Evolutionary conservation across 37 sponge, comb jelly and placozoan genomes (phyloP).

Genomic region (Spongia lamella): DNA sequence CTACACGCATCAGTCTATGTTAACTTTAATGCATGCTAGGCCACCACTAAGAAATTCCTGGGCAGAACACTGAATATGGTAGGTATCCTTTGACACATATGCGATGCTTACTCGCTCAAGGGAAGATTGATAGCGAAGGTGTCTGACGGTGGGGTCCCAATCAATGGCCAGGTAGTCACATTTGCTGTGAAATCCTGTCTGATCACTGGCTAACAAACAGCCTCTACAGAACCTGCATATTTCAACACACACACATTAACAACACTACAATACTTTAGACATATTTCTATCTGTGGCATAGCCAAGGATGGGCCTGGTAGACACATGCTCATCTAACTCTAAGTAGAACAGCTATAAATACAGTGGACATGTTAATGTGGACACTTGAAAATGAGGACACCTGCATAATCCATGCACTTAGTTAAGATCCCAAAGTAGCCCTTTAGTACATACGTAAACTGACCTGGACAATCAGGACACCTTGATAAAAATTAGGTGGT

Average conservation of each 20-base stretch:
- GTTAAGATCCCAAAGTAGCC: too few species aligned
- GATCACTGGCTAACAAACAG: constrained; percentile 74
- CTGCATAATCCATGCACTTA: too few species aligned
- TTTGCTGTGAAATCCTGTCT: constrained; percentile 20
- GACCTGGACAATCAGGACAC: too few species aligned
- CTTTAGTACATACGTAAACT: too few species aligned
- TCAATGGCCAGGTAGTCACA: constrained; percentile 85
- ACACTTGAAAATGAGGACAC: too few species aligned
- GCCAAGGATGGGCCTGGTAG: not conserved
- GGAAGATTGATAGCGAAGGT: constrained; percentile 86
- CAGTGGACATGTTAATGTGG: too few species aligned
- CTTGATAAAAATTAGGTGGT: too few species aligned
- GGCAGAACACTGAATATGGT: too few species aligned
- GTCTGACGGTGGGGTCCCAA: constrained; percentile 86
- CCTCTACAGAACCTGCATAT: constrained; percentile 82
- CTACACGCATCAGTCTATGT: too few species aligned
- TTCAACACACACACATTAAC: not conserved
- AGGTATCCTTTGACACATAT: too few species aligned
- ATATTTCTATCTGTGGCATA: not conserved
- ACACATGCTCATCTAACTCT: not conserved
- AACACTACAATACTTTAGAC: not conserved
- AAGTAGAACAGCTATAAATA: not conserved
- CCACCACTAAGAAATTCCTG: too few species aligned
- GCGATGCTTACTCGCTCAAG: constrained; percentile 79
- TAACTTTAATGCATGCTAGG: too few species aligned